Evolutionary conservation across 2,797 vertebrate species (phyloP), one percentile per base, ranked within the genome.

Genomic region (Coendou prehensilis): DNA sequence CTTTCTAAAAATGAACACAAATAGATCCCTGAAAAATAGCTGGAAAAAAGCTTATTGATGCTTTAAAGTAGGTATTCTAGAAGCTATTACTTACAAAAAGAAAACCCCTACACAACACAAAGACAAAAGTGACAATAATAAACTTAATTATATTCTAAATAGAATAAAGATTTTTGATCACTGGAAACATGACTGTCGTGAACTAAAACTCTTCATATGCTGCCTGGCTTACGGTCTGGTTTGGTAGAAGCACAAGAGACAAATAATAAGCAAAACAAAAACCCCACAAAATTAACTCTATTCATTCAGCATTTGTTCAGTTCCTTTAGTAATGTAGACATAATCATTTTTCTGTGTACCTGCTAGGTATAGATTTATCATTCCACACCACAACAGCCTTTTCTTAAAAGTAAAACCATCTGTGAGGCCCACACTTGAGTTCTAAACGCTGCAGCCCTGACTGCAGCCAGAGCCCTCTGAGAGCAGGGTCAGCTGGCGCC

Each of bases 201-300:
- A 98, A 96, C 96, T 95, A 98, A 97, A 96, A 94, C 94, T 92
- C 95, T 98, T 98, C 52, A 0, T 52, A 71, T 81, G 96, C 94
- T 98, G 97, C 80, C 95, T 97, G 84, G 97, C 97, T 98, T 95
- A 98, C 97, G 97, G 97, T 98, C 98, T 98, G 97, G 97, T 84
- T 98, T 98, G 97, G 95, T 96, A 98, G 95, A 98, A 98, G 92
- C 96, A 97, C 95, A 85, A 50, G 41, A 22, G 13, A 85, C 26
- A 59, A 26, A 37, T n/a, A 59, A 84, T 94, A 82, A 26, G 61
- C 17, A 37, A 28, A 52, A 73, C 54, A 84, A 96, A 75, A 78
- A n/a, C 4, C 11, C 71, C 79, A 61, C 13, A 81, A 89, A 94
- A 95, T 95, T 82, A 92, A 91, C 5, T 89, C 50, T 89, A 86